These are phyloP conservation scores for Baccha elongata DNA, from an alignment of 2,888 invertebrate species.

Conservation along the genomic window DNA sequence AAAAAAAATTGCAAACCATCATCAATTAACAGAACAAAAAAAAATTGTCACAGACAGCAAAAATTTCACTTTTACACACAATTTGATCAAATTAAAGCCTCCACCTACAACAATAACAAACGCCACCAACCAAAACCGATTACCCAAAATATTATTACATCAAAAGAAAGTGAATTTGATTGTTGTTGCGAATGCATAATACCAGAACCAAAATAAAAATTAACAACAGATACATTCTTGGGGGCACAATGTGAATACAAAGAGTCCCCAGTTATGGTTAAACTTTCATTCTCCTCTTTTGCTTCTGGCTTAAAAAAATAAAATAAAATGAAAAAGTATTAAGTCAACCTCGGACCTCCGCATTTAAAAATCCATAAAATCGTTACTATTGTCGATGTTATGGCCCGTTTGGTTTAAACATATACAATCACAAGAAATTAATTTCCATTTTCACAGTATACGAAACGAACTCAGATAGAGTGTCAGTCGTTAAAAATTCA, in stretches of 20 bases:
- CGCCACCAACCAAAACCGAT: not conserved
- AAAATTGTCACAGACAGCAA: not conserved
- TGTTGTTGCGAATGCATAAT: slow-evolving; percentile 59
- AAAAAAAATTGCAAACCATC: too few species aligned
- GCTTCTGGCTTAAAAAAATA: not conserved
- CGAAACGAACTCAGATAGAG: not conserved
- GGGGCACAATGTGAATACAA: slow-evolving; percentile 41
- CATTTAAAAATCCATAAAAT: slow-evolving; percentile 52
- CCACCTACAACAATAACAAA: slow-evolving; percentile 36
- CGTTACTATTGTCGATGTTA: slow-evolving; percentile 14
- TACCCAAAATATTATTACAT: slow-evolving; percentile 46
- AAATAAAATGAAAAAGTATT: not conserved
- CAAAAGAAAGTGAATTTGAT: slow-evolving; percentile 72
- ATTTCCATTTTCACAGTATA: slow-evolving; percentile 44
- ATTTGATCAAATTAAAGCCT: slow-evolving; percentile 19
- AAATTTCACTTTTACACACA: slow-evolving; percentile 32
- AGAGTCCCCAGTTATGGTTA: slow-evolving; percentile 2
- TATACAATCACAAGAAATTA: slow-evolving; percentile 23
- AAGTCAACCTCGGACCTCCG: slow-evolving; percentile 9
- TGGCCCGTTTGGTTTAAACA: slow-evolving; percentile 13
- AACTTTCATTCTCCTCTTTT: slow-evolving; percentile 46
- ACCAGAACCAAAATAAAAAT: slow-evolving; percentile 14
- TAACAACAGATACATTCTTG: slow-evolving; percentile 12
- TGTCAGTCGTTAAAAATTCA: slow-evolving; percentile 58
- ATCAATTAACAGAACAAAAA: not conserved